These are phyloP conservation scores for Heloderma charlesbogerti DNA, from an alignment of 2,113 vertebrate genomes.

Conservation along the genomic window DNA sequence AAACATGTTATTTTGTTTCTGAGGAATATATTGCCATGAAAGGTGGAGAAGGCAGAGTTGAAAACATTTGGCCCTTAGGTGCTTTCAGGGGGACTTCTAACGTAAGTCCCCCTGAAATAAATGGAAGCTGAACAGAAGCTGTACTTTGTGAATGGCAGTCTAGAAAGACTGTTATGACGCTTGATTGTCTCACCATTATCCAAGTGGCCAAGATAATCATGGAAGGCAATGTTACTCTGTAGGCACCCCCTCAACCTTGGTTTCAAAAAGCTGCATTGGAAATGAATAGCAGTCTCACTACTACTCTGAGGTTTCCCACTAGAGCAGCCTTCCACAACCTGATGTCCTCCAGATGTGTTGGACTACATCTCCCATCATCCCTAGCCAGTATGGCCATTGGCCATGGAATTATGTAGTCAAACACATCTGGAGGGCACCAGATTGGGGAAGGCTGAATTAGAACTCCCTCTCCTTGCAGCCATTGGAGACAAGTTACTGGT, in stretches of 20 bases:
- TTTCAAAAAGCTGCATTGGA: not conserved
- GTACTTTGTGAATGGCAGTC: too few relatives aligned
- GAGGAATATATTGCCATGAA: not conserved
- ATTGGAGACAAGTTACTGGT: not conserved
- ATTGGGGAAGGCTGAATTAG: not conserved
- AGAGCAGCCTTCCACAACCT: not conserved
- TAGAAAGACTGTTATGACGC: not conserved
- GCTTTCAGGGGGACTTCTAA: not conserved
- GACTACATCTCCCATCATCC: too few relatives aligned
- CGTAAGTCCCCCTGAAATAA: not conserved
- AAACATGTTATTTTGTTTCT: constrained; percentile 11
- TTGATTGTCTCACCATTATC: not conserved
- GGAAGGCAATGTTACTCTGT: not conserved
- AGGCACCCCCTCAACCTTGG: not conserved
- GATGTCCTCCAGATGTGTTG: too few relatives aligned
- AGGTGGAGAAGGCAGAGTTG: not conserved
- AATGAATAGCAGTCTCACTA: not conserved
- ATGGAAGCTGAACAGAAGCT: too few relatives aligned
- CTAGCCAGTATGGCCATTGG: too few relatives aligned
- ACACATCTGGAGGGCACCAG: too few relatives aligned
- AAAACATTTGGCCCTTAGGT: not conserved
- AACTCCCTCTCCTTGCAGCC: not conserved
- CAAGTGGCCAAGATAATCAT: not conserved
- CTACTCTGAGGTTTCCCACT: not conserved
- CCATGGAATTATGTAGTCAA: too few relatives aligned